Evolutionary conservation across 1,140 invertebrate species (phyloP).

Genomic region (Notospermus geniculatus): DNA sequence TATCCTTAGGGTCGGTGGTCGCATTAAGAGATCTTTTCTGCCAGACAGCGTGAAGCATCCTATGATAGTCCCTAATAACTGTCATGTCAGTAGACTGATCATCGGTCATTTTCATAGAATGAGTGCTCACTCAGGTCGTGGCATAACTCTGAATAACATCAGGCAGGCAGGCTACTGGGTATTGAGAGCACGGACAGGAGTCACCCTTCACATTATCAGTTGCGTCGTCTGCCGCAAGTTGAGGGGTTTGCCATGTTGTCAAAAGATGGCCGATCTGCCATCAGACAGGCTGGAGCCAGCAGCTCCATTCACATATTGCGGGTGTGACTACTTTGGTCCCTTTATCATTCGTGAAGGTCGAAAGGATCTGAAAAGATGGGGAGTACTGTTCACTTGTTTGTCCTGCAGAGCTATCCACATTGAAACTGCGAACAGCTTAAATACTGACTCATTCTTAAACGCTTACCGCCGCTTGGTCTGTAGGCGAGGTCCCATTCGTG

Average conservation of each 20-base stretch:
- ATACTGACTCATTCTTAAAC: conserved; percentile 19
- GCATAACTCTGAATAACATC: too few species aligned
- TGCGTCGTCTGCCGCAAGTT: conserved; percentile 4
- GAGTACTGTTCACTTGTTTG: conserved; percentile 18
- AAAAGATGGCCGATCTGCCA: conserved; percentile 18
- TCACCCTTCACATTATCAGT: too few species aligned
- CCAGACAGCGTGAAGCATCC: too few species aligned
- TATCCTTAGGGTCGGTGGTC: too few species aligned
- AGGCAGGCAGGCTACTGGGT: too few species aligned
- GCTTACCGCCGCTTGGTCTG: conserved; percentile 21
- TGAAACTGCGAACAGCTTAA: conserved; percentile 16
- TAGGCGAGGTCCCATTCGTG: conserved; percentile 19
- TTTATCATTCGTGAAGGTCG: neutral
- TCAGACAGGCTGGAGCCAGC: neutral
- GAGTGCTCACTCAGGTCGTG: too few species aligned
- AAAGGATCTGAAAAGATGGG: conserved; percentile 4
- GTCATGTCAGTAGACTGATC: too few species aligned
- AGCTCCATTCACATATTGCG: conserved; percentile 14
- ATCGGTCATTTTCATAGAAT: too few species aligned
- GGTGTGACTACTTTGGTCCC: conserved; percentile 16
- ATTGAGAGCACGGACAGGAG: too few species aligned
- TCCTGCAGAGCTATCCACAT: conserved; percentile 16
- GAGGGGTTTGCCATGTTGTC: neutral
- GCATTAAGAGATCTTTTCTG: too few species aligned
- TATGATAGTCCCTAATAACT: too few species aligned